A percentile compares a stretch with the other conserved stretches of the same genome.
phyloP scores from a whole-genome alignment of 1,140 invertebrate genomes.

The Penaeus japonicus region DNA sequence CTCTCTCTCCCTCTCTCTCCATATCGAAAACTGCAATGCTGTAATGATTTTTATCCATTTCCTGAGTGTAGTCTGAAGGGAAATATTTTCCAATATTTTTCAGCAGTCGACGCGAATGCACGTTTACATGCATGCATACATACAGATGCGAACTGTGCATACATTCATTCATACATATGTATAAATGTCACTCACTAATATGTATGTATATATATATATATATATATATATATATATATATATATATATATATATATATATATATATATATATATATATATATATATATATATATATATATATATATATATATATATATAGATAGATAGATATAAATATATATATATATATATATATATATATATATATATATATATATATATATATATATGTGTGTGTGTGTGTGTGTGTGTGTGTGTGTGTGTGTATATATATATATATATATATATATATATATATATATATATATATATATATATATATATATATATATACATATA shows the following conservation, averaged over 20 bases:
- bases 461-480: background rate
- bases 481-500: background rate
- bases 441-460: slow-evolving; percentile 12
- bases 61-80: too few relatives aligned
- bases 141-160: too few relatives aligned
- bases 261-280: background rate
- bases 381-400: background rate
- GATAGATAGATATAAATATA: background rate
- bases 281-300: background rate
- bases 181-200: background rate
- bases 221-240: background rate
- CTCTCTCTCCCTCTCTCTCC: too few relatives aligned
- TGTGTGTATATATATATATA: background rate
- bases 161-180: too few relatives aligned
- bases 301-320: background rate
- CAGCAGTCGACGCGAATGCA: too few relatives aligned
- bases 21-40: too few relatives aligned
- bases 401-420: background rate
- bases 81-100: too few relatives aligned
- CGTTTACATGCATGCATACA: too few relatives aligned
- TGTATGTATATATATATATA: background rate
- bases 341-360: background rate
- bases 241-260: background rate
- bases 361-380: slow-evolving; percentile 7
- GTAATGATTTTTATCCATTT: too few relatives aligned